phyloP scores from a whole-genome alignment of 2,113 vertebrate genomes.

The Serilophus lunatus region DNA sequence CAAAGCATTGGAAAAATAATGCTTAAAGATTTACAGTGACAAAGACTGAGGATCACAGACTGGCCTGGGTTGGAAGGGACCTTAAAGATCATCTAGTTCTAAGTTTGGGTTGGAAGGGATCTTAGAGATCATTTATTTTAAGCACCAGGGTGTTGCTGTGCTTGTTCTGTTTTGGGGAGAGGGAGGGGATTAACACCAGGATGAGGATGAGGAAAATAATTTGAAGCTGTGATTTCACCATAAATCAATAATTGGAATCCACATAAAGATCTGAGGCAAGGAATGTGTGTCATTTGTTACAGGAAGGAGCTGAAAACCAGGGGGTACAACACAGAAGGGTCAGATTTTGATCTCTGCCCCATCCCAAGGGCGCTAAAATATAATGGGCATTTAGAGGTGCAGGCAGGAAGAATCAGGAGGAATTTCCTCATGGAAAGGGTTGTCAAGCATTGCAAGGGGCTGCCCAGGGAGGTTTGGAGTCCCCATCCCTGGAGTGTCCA shows the following conservation, averaged over 20 bases:
- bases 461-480: too few species aligned
- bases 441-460: too few species aligned
- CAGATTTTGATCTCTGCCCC: not conserved
- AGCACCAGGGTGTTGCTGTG: fast-evolving
- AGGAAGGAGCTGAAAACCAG: not conserved
- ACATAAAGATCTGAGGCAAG: not conserved
- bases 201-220: not conserved
- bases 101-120: not conserved
- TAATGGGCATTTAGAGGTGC: not conserved
- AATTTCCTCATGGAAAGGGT: too few species aligned
- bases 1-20: not conserved
- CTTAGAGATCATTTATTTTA: not conserved
- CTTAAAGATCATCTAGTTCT: not conserved
- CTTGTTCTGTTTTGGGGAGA: not conserved
- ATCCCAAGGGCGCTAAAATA: not conserved
- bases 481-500: too few species aligned
- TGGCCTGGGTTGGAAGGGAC: not conserved
- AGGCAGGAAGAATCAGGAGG: not conserved
- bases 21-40: fast-evolving
- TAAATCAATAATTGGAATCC: not conserved
- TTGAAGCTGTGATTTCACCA: too few species aligned
- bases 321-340: too few species aligned
- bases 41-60: not conserved
- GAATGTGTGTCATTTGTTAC: not conserved
- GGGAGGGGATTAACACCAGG: not conserved